Percentiles rank a stretch among this genome's conserved stretches.
Evolutionary conservation across 1,140 invertebrate genomes (phyloP).

Genomic region (Caenorhabditis tropicalis): DNA sequence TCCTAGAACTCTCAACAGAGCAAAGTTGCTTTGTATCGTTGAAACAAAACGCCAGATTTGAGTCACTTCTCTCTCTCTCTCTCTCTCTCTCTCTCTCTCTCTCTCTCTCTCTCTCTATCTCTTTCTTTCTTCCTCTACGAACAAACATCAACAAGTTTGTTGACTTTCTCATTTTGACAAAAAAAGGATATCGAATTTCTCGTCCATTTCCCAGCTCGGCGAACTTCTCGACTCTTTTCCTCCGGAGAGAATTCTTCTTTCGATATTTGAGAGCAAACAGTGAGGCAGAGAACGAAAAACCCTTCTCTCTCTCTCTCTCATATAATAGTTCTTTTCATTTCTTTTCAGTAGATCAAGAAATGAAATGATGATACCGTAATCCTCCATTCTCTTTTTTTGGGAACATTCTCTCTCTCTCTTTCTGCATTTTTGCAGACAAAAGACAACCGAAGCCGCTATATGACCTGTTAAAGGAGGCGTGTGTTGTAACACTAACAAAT

Average conservation of each 20-base stretch:
- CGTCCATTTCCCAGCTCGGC: not conserved
- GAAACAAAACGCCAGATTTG: no score
- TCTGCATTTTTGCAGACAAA: not conserved
- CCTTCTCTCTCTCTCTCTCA: no score
- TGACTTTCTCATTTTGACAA: constrained; percentile 29
- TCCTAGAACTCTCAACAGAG: no score
- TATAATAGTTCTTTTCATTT: not conserved
- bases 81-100: no score
- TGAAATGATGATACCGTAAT: not conserved
- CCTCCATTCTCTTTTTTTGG: constrained; percentile 55
- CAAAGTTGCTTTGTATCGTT: no score
- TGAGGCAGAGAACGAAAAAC: not conserved
- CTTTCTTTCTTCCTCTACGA: not conserved
- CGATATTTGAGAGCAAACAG: not conserved
- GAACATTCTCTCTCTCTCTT: not conserved
- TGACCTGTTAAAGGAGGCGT: not conserved
- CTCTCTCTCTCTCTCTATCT: no score
- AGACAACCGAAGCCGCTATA: not conserved
- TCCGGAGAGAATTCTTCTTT: not conserved
- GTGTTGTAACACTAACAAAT: constrained; percentile 4
- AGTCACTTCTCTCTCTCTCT: no score
- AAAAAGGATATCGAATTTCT: constrained; percentile 41
- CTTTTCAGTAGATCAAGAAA: not conserved
- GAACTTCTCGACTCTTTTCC: constrained; percentile 2
- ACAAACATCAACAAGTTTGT: constrained; percentile 41